phyloP scores from a whole-genome alignment of 2,113 vertebrate genomes.

The Salvelinus sp. region DNA sequence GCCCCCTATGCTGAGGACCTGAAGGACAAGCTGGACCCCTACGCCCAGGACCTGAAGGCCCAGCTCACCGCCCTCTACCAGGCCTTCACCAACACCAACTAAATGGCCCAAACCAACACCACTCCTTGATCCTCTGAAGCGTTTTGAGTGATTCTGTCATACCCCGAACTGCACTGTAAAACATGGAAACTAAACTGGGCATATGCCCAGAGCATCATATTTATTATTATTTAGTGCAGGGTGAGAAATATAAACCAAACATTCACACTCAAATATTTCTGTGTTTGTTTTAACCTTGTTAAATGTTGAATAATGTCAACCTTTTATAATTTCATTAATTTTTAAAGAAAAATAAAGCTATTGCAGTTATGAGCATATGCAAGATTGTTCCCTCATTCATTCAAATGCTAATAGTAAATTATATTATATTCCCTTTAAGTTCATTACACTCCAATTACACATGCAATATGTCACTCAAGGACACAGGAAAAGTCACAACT shows the following conservation, averaged over 20 bases:
- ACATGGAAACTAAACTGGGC: conserved; percentile 27
- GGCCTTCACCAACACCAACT: conserved; percentile 54
- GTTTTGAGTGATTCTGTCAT: background rate
- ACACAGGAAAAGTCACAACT: background rate
- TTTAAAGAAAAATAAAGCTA: conserved; percentile 53
- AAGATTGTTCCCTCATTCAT: conserved; percentile 20
- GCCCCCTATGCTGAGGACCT: conserved; percentile 61
- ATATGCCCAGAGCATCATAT: conserved; percentile 35
- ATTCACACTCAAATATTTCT: conserved; percentile 53
- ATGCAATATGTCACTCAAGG: background rate
- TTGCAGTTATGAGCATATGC: conserved; percentile 21
- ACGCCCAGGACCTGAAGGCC: conserved; percentile 60
- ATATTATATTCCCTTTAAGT: background rate
- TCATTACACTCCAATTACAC: background rate
- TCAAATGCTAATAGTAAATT: background rate
- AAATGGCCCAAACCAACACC: background rate
- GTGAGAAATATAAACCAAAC: conserved; percentile 24
- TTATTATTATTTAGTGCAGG: conserved; percentile 50
- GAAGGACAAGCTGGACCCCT: conserved; percentile 60
- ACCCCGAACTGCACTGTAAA: conserved; percentile 11
- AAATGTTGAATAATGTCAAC: conserved; percentile 20
- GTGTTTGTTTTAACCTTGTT: conserved; percentile 40
- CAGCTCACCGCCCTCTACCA: conserved; percentile 53
- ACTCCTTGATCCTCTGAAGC: conserved; percentile 7
- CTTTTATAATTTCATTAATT: conserved; percentile 50